Evolutionary conservation across 2,888 invertebrate genomes (phyloP).

Genomic region (Cabera pusaria): DNA sequence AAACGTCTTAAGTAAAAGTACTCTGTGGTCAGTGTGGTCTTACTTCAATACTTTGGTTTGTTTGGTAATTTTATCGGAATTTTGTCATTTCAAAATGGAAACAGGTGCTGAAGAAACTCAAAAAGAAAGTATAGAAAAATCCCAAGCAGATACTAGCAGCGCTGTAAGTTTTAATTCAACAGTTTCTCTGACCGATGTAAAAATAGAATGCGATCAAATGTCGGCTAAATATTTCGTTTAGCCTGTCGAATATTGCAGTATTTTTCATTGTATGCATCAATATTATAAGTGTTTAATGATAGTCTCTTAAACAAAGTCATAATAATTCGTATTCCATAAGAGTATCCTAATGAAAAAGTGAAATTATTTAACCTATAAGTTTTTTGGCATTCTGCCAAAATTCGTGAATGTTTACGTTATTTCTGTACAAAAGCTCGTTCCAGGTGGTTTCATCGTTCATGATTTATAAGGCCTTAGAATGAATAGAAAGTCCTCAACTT

Average conservation of each 20-base stretch:
- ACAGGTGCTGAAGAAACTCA: slow-evolving; percentile 53
- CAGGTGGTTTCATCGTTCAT: slow-evolving; percentile 67
- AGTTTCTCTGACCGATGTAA: slow-evolving; percentile 48
- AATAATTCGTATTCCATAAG: too few species aligned
- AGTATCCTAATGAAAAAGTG: too few species aligned
- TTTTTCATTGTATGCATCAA: too few species aligned
- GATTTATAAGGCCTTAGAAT: too few species aligned
- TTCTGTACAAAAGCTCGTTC: slow-evolving; percentile 71
- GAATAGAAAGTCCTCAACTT: too few species aligned
- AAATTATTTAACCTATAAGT: slow-evolving; percentile 64
- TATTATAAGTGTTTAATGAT: too few species aligned
- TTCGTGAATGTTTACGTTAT: slow-evolving; percentile 72
- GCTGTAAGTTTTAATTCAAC: slow-evolving; percentile 49
- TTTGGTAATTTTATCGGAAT: slow-evolving; percentile 40
- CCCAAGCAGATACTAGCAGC: slow-evolving; percentile 42
- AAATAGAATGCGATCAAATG: slow-evolving; percentile 73
- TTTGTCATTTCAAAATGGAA: slow-evolving; percentile 59
- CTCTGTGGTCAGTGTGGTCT: too few species aligned
- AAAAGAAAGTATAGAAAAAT: slow-evolving; percentile 54
- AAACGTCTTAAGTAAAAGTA: too few species aligned
- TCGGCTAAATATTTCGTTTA: slow-evolving; percentile 52
- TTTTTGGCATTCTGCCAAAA: slow-evolving; percentile 63
- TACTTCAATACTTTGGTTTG: slow-evolving; percentile 36
- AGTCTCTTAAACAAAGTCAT: too few species aligned
- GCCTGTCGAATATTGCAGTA: too few species aligned